A percentile compares a stretch with the other conserved stretches of the same genome.
phyloP scores from a whole-genome alignment of 2,888 invertebrate species.

The Strigamia transsilvanica region DNA sequence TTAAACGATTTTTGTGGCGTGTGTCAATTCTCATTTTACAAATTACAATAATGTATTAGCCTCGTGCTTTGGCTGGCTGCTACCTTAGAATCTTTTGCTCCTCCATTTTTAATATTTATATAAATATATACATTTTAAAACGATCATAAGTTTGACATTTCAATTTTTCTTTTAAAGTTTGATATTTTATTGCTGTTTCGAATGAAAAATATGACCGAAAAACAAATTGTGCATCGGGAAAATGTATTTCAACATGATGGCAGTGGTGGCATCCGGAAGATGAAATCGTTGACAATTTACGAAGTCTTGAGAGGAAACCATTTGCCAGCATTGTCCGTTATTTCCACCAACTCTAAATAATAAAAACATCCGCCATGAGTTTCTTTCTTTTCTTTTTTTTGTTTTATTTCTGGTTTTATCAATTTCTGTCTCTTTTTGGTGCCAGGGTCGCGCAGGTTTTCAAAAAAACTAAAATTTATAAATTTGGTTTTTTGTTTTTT shows the following conservation, averaged over 20 bases:
- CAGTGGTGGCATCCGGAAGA: slow-evolving; percentile 38
- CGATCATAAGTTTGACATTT: neutral
- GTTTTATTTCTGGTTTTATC: neutral
- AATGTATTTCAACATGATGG: slow-evolving; percentile 9
- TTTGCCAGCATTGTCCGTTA: neutral
- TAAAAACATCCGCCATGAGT: slow-evolving; percentile 4
- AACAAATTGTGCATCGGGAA: neutral
- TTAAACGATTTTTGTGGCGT: slow-evolving; percentile 13
- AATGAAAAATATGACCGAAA: slow-evolving; percentile 4
- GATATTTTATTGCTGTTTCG: neutral
- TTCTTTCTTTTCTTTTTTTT: neutral
- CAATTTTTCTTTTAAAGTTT: neutral
- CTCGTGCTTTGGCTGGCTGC: slow-evolving; percentile 27
- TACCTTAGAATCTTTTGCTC: slow-evolving; percentile 24
- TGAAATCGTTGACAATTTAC: slow-evolving; percentile 33
- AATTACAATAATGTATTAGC: slow-evolving; percentile 34
- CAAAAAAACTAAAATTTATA: neutral
- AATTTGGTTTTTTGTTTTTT: neutral
- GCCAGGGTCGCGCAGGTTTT: slow-evolving; percentile 17
- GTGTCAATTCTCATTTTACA: slow-evolving; percentile 17
- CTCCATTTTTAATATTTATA: neutral
- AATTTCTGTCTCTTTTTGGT: neutral
- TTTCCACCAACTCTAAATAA: neutral
- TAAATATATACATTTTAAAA: neutral
- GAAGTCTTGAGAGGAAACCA: slow-evolving; percentile 7